Conservation (phyloP, 2,888 invertebrate genomes). For the Melipona bicolor region DNA sequence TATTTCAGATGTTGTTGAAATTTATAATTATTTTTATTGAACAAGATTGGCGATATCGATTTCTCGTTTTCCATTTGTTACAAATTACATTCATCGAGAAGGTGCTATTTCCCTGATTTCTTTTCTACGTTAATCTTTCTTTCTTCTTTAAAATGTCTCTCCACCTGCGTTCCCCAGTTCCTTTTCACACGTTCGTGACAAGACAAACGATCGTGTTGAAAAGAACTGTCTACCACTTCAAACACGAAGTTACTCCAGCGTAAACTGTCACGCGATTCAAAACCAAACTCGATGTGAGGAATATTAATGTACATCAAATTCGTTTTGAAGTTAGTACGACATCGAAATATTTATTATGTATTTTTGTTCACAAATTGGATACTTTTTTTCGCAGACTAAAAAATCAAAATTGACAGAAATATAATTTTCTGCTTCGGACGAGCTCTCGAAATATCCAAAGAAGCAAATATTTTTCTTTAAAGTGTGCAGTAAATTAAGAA, state of each 20-base stretch:
- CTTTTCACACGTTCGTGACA: background rate
- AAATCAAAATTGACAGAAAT: background rate
- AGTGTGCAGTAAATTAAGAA: too few relatives aligned
- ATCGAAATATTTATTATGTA: background rate
- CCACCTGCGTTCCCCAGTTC: background rate
- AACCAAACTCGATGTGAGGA: background rate
- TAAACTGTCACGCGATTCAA: background rate
- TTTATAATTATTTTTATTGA: too few relatives aligned
- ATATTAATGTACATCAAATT: background rate
- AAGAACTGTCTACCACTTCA: background rate
- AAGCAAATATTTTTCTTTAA: background rate
- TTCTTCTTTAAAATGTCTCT: background rate
- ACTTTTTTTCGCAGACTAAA: too few relatives aligned
- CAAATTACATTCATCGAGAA: background rate
- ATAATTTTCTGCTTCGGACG: too few relatives aligned
- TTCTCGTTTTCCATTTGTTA: background rate
- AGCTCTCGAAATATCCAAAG: background rate
- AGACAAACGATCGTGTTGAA: constrained; percentile 8
- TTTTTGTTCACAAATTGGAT: background rate
- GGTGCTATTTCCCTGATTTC: background rate
- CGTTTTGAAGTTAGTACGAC: too few relatives aligned
- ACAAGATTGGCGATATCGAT: too few relatives aligned
- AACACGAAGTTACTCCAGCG: background rate
- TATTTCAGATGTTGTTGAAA: too few relatives aligned
- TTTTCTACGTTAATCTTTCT: background rate